These are phyloP conservation scores for Herpetotheres cachinnans DNA, from an alignment of 2,113 vertebrate species.

Conservation along the genomic window DNA sequence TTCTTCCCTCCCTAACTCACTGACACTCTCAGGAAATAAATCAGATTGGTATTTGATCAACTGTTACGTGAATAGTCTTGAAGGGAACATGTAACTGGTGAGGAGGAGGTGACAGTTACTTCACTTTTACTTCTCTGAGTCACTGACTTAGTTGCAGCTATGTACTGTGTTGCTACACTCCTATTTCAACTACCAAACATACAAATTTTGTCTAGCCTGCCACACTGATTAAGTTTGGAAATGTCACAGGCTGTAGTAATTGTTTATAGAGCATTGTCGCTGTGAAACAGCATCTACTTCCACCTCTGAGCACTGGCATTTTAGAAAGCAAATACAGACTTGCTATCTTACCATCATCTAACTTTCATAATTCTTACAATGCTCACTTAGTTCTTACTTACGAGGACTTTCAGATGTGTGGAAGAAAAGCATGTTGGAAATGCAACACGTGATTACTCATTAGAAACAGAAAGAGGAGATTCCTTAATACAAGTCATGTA, in stretches of 20 bases:
- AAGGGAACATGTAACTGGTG: not conserved
- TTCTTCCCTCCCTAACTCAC: rapidly evolving
- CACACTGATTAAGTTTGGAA: not conserved
- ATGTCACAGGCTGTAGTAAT: not conserved
- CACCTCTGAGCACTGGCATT: not conserved
- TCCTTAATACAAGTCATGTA: not conserved
- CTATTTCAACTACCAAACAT: not conserved
- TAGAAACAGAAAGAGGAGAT: not conserved
- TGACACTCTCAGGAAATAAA: not conserved
- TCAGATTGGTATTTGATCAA: not conserved
- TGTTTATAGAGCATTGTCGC: not conserved
- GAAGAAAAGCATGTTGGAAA: not conserved
- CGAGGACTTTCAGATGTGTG: not conserved
- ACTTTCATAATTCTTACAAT: not conserved
- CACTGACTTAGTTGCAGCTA: not conserved
- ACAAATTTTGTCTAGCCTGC: not conserved
- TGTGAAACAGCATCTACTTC: not conserved
- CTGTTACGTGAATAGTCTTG: not conserved
- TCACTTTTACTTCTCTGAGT: not conserved
- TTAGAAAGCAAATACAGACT: not conserved
- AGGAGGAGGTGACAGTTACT: not conserved
- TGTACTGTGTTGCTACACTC: not conserved
- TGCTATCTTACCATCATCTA: not conserved
- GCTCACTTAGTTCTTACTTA: not conserved
- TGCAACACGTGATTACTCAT: not conserved